Percentiles rank a stretch among this genome's conserved stretches.
Conservation (phyloP, 2,888 invertebrate genomes). For the Nomada flava region DNA sequence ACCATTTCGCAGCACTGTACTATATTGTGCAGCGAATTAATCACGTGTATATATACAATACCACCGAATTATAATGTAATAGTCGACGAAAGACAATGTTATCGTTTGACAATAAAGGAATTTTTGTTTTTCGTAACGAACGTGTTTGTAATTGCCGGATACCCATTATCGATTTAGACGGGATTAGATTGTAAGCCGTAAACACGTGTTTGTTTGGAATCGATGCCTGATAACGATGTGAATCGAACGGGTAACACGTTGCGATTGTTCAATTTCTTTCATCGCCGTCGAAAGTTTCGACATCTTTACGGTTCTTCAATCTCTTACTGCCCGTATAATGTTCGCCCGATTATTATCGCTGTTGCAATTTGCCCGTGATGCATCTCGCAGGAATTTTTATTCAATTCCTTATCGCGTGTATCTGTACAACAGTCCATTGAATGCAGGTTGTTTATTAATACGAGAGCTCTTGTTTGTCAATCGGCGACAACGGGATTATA, state of each 20-base stretch:
- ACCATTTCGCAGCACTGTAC: not conserved
- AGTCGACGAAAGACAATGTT: not conserved
- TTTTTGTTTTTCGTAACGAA: conserved; percentile 8
- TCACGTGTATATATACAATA: not conserved
- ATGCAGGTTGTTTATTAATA: conserved; percentile 63
- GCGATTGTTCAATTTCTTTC: not conserved
- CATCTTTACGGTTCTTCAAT: conserved; percentile 21
- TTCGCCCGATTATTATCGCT: conserved; percentile 34
- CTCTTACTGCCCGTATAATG: conserved; percentile 8
- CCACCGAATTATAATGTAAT: conserved; percentile 2
- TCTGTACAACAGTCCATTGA: conserved; percentile 55
- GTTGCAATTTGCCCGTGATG: conserved; percentile 33
- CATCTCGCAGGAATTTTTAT: conserved; percentile 42
- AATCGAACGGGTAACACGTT: conserved; percentile 1
- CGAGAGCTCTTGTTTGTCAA: conserved; percentile 70
- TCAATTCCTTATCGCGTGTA: conserved; percentile 55
- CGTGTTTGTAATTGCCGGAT: not conserved
- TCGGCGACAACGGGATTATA: conserved; percentile 71
- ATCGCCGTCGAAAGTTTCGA: conserved; percentile 35
- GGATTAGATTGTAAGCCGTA: conserved; percentile 20
- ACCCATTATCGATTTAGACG: conserved; percentile 22
- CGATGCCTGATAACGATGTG: conserved; percentile 9
- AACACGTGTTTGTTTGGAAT: conserved; percentile 12
- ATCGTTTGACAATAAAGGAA: conserved; percentile 33
- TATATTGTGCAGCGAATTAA: not conserved